Evolutionary conservation across 2,888 invertebrate species (phyloP).

Genomic region (Sinohyriopsis cumingii): DNA sequence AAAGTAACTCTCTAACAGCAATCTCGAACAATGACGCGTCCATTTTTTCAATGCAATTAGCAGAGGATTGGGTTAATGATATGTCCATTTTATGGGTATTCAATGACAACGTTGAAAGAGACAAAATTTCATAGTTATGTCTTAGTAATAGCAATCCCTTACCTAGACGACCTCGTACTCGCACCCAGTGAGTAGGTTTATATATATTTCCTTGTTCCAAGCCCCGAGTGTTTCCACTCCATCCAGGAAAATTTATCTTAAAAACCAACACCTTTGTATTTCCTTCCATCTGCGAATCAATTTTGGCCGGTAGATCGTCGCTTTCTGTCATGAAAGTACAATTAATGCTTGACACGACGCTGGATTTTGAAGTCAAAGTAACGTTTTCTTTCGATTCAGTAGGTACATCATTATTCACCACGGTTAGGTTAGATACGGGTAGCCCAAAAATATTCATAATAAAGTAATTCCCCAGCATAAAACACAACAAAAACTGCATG

Average conservation of each 20-base stretch:
- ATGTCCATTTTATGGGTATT: slow-evolving; percentile 50
- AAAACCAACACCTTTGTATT: slow-evolving; percentile 33
- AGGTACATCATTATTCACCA: no score
- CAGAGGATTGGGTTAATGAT: slow-evolving; percentile 42
- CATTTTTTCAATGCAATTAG: slow-evolving; percentile 46
- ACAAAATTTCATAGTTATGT: slow-evolving; percentile 58
- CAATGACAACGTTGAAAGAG: slow-evolving; percentile 50
- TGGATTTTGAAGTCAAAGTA: no score
- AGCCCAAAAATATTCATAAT: no score
- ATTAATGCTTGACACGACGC: neutral
- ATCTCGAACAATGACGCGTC: slow-evolving; percentile 16
- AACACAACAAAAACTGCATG: no score
- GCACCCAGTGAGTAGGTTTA: slow-evolving; percentile 47
- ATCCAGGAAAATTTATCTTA: slow-evolving; percentile 20
- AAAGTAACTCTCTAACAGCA: slow-evolving; percentile 37
- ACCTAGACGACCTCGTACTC: slow-evolving; percentile 52
- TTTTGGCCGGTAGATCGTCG: slow-evolving; percentile 6
- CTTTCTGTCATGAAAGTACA: slow-evolving; percentile 14
- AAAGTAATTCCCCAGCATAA: no score
- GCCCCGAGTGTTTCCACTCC: slow-evolving; percentile 4
- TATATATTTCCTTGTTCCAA: slow-evolving; percentile 17
- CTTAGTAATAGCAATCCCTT: slow-evolving; percentile 55
- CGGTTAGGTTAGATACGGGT: no score
- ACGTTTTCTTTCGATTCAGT: no score
- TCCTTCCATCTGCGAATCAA: slow-evolving; percentile 14